phyloP scores from a whole-genome alignment of 2,888 invertebrate species.

The Lucinisca nassula region DNA sequence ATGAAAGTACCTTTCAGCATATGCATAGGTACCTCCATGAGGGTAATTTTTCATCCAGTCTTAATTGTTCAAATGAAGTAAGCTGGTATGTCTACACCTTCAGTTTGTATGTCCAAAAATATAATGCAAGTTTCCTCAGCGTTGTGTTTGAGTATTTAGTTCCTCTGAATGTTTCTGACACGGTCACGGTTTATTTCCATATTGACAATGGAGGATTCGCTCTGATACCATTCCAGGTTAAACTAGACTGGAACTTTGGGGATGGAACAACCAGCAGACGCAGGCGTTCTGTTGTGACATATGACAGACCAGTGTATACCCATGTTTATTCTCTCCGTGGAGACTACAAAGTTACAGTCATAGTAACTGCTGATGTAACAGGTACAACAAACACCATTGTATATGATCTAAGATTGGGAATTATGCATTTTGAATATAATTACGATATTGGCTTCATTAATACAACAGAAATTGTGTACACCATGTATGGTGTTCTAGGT shows the following conservation, averaged over 20 bases:
- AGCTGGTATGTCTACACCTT: conserved; percentile 43
- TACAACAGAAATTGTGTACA: conserved; percentile 39
- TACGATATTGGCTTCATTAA: conserved; percentile 48
- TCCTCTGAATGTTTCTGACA: conserved; percentile 61
- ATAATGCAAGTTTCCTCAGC: conserved; percentile 26
- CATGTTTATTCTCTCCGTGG: conserved; percentile 47
- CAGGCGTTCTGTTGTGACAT: neutral
- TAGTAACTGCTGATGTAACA: conserved; percentile 36
- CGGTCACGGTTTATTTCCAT: conserved; percentile 59
- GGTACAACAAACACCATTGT: conserved; percentile 16
- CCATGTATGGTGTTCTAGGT: conserved; percentile 63
- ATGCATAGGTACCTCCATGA: conserved; percentile 41
- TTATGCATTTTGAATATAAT: conserved; percentile 63
- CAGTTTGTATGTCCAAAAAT: conserved; percentile 50
- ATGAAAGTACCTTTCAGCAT: conserved; percentile 32
- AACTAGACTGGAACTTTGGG: conserved; percentile 45
- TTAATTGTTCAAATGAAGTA: conserved; percentile 64
- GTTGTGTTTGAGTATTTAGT: conserved; percentile 44
- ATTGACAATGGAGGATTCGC: conserved; percentile 58
- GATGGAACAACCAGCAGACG: conserved; percentile 1
- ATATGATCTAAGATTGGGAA: conserved; percentile 52
- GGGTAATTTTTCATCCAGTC: conserved; percentile 43
- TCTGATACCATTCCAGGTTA: conserved; percentile 44
- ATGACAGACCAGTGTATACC: conserved; percentile 40
- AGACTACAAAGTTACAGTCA: conserved; percentile 47